Percentiles rank a stretch among this genome's conserved stretches.
These are phyloP conservation scores for Stenodema calcarata DNA, from an alignment of 2,888 invertebrate species.

Conservation along the genomic window DNA sequence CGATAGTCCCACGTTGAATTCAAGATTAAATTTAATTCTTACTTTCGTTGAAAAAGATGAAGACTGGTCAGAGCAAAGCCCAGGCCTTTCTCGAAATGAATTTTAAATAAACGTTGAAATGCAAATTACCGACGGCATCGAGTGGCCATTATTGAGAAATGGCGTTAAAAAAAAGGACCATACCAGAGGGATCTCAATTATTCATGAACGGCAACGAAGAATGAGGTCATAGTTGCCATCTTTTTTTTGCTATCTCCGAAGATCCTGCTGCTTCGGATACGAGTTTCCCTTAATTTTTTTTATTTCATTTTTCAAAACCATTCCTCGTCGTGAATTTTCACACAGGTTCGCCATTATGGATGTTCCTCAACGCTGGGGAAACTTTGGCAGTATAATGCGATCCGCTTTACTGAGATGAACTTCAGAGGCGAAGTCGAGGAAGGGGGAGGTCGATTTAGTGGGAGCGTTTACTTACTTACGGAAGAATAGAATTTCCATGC, in stretches of 20 bases:
- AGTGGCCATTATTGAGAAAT: not conserved
- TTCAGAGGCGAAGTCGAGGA: not conserved
- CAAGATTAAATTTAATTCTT: no score
- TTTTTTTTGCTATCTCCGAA: not conserved
- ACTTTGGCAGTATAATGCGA: not conserved
- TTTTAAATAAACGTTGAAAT: not conserved
- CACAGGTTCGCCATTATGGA: not conserved
- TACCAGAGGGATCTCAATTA: not conserved
- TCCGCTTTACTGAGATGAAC: not conserved
- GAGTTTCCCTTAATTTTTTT: not conserved
- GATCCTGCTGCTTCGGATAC: not conserved
- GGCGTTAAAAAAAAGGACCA: not conserved
- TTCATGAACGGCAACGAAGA: not conserved
- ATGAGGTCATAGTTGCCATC: not conserved
- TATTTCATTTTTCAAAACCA: not conserved
- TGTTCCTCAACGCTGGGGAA: not conserved
- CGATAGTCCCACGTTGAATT: no score
- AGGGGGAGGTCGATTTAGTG: not conserved
- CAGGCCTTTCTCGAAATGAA: not conserved
- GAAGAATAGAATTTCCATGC: not conserved
- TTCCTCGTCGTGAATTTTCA: not conserved
- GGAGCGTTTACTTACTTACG: not conserved
- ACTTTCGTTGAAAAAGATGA: no score
- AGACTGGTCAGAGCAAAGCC: no score
- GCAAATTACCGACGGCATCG: not conserved